Evolutionary conservation across 1,140 invertebrate species (phyloP), one percentile per base, ranked within the genome.

Genomic region (Coboldia fuscipes): DNA sequence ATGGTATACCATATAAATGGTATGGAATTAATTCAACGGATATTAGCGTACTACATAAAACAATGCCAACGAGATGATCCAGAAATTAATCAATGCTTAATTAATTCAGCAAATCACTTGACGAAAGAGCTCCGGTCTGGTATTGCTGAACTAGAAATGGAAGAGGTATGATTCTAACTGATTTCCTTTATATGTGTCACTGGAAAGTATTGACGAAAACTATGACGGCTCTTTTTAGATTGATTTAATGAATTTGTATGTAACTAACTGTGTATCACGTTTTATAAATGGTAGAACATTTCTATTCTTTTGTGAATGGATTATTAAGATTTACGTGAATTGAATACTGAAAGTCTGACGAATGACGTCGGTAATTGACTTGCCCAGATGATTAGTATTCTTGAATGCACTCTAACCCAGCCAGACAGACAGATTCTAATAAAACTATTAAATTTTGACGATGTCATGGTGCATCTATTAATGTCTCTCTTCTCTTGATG

Each of bases 11-110:
- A 19, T 17, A 12, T 17, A 31, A 17, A 24, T 24, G 7, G n/a
- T 8, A 31, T 31, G 3, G 16, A 31, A 7, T 3, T 19, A 14
- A 7, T 31, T 19, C 15, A 4, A 3, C 16, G 6, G 15, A 10
- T 45, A 56, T 35, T 47, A 62, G 63, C 57, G 6, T 67, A 69
- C 50, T 76, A 68, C 43, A 41, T 77, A n/a, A 64, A 70, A 35
- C 61, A 71, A 35, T 83, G 79, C 44, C 66, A 69, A 1, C 66
- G 58, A 42, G 54, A 57, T 30, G 73, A 78, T 45, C 66, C 68
- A 1, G 57, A 70, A n/a, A 54, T 82, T 2, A 77, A 83, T 41
- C 58, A 62, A 8, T 83, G 79, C 43, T 54, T 83, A 4, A 61
- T 67, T 12, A 65, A 66, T 37, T 72, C 73, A 14, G 74, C 75